Evolutionary conservation across 2,888 invertebrate genomes (phyloP).

Genomic region (Parnassius glacialis): DNA sequence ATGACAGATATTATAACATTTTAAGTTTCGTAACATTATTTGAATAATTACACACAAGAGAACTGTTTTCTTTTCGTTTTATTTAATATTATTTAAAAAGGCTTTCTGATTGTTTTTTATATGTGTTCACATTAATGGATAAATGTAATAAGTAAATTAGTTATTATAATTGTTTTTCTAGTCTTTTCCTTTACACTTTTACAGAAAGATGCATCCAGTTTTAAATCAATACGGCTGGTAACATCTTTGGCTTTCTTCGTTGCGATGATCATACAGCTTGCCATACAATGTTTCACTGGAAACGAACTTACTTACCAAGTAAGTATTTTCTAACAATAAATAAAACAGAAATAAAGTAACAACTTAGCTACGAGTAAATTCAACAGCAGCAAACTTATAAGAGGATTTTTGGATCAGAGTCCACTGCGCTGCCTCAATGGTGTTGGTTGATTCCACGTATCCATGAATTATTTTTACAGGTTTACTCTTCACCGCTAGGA

Average conservation of each 20-base stretch:
- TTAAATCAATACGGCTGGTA: constrained; percentile 61
- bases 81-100: no score
- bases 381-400: no score
- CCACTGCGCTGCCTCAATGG: no score
- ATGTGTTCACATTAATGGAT: no score
- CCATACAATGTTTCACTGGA: constrained; percentile 68
- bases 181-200: constrained; percentile 40
- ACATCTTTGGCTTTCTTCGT: constrained; percentile 70
- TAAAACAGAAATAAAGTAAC: background rate
- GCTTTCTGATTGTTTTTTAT: no score
- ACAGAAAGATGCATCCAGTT: constrained; percentile 69
- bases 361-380: no score
- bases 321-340: constrained; percentile 29
- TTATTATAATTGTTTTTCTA: no score
- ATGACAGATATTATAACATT: constrained; percentile 34
- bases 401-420: no score
- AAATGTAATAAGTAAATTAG: no score
- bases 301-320: constrained; percentile 69
- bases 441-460: no score
- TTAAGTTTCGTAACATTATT: background rate
- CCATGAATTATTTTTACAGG: no score
- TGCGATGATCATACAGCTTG: constrained; percentile 70
- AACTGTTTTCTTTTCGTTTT: background rate
- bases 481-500: no score
- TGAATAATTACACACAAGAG: constrained; percentile 27